Conservation (phyloP, 2,888 invertebrate species). For the Brachyopa scutellaris region DNA sequence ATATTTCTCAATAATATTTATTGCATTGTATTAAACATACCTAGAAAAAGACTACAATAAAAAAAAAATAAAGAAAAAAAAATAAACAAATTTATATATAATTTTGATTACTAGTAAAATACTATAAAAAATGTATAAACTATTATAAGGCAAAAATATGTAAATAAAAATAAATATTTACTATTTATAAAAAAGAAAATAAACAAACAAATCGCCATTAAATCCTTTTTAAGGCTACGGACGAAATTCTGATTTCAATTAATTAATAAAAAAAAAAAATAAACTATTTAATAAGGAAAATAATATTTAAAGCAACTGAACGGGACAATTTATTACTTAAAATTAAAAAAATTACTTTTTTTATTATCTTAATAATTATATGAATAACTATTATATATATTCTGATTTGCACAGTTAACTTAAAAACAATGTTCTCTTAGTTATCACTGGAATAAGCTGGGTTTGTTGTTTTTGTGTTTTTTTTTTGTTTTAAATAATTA, state of each 20-base stretch:
- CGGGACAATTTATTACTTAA: conserved; percentile 44
- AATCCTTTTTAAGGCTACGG: conserved; percentile 72
- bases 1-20: conserved; percentile 69
- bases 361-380: conserved; percentile 17
- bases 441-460: conserved; percentile 65
- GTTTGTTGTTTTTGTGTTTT: conserved; percentile 4
- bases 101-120: conserved; percentile 65
- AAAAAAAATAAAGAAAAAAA: conserved; percentile 44
- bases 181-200: conserved; percentile 43
- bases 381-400: conserved; percentile 6
- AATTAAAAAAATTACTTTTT: background rate
- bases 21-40: conserved; percentile 66
- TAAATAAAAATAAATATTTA: conserved; percentile 71
- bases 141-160: conserved; percentile 50
- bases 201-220: conserved; percentile 62
- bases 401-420: conserved; percentile 43
- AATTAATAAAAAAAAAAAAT: no score
- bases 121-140: conserved; percentile 45
- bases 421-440: conserved; percentile 31
- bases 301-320: conserved; percentile 65
- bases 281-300: conserved; percentile 41
- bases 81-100: no score
- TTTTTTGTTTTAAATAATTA: conserved; percentile 7
- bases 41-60: conserved; percentile 42
- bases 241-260: conserved; percentile 70